Conservation (phyloP, 2,888 invertebrate genomes). For the Halictus ligatus region DNA sequence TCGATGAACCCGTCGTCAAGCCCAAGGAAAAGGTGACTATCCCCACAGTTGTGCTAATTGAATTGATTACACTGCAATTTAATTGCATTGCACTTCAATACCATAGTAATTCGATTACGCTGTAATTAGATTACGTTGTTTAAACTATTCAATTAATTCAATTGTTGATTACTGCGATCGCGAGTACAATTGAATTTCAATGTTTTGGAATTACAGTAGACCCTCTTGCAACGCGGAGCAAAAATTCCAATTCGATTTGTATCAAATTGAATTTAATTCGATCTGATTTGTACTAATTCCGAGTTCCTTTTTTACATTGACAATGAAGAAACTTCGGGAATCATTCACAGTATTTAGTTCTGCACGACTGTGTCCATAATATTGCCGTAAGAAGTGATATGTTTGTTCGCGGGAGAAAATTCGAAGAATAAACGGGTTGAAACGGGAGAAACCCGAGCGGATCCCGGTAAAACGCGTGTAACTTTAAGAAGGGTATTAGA, state of each 20-base stretch:
- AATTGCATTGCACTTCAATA: not conserved
- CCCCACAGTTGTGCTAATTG: not conserved
- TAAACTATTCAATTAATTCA: not conserved
- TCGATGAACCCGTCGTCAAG: conserved; percentile 77
- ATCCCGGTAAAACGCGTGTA: not conserved
- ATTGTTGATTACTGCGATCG: too few relatives aligned
- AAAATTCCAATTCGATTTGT: too few relatives aligned
- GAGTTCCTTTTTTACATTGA: too few relatives aligned
- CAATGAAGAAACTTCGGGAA: too few relatives aligned
- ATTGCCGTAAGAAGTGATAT: too few relatives aligned
- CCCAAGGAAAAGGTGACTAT: conserved; percentile 77
- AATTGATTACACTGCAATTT: not conserved
- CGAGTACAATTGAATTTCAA: not conserved
- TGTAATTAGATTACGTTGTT: not conserved
- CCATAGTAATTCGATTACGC: not conserved
- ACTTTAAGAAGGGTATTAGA: conserved; percentile 52
- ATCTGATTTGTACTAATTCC: not conserved
- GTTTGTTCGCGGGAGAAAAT: not conserved
- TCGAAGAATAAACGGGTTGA: not conserved
- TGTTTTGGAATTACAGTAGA: not conserved
- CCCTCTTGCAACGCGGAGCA: not conserved
- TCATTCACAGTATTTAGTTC: too few relatives aligned
- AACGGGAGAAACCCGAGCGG: conserved; percentile 11
- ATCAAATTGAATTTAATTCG: not conserved
- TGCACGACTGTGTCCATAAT: too few relatives aligned